Percentiles rank a stretch among this genome's conserved stretches.
These are phyloP conservation scores for Podotricha telesiphe DNA, from an alignment of 2,888 invertebrate genomes.

Conservation along the genomic window DNA sequence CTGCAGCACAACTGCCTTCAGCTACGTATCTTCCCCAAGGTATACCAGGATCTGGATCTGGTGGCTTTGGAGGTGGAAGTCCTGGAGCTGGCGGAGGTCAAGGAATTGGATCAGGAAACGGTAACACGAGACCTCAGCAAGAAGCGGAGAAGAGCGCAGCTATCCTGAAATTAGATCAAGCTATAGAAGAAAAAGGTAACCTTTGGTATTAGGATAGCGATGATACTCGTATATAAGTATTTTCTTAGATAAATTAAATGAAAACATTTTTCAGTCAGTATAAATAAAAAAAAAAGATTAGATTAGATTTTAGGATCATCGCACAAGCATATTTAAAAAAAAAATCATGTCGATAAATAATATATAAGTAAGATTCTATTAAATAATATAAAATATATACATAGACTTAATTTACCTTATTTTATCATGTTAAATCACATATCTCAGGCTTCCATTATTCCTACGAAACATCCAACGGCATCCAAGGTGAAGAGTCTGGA, in stretches of 20 bases:
- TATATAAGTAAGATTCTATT: too few relatives aligned
- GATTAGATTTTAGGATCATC: too few relatives aligned
- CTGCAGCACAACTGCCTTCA: conserved; percentile 64
- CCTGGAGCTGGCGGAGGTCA: neutral
- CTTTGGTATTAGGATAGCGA: conserved; percentile 20
- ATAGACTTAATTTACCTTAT: neutral
- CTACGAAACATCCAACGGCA: conserved; percentile 74
- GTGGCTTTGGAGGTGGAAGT: neutral
- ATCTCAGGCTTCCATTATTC: conserved; percentile 66
- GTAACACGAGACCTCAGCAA: conserved; percentile 62
- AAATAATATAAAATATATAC: too few relatives aligned
- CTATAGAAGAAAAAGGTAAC: conserved; percentile 62
- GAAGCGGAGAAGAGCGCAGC: conserved; percentile 62
- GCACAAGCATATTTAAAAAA: too few relatives aligned
- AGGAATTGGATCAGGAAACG: conserved; percentile 33
- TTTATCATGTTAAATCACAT: neutral
- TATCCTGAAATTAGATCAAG: conserved; percentile 64
- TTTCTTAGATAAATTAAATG: too few relatives aligned
- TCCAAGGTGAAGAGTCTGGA: conserved; percentile 68
- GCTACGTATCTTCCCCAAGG: conserved; percentile 50
- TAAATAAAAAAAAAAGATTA: too few relatives aligned
- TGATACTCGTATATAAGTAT: neutral
- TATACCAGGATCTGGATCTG: neutral
- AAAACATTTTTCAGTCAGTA: neutral
- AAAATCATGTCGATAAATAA: too few relatives aligned